Base-by-base conservation (phyloP, 2,888 invertebrate genomes). In the Zygogramma bicolorata region DNA sequence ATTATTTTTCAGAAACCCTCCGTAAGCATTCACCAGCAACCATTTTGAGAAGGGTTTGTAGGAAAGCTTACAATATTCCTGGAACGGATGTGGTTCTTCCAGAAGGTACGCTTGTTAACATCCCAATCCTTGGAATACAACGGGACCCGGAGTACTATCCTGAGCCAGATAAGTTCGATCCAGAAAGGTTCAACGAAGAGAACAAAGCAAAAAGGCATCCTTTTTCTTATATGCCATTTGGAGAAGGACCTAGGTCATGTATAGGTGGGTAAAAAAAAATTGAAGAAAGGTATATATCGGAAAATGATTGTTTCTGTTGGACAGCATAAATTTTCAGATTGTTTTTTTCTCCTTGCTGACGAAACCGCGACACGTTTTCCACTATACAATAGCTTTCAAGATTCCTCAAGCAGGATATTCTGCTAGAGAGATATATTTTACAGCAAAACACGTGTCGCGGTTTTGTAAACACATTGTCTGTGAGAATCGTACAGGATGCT, bases 161-260 rank as follows among this genome's bases (percentile, higher is more conserved):
- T 0, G 87, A 92, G 5, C 93, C 93, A 0, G 88, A 90, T 0
- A 87, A 86, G 29, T 92, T 92, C 74, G 88, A 89, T 65, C 92
- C 92, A 0, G 90, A 91, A 22, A 87, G 92, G 72, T 92, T 92
- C 83, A 82, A 87, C 0, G 85, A 87, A 6, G 88, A 89, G 61
- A 88, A 88, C 18, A 90, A 89, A 71, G 86, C 65, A 0, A 72
- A 70, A 29, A 65, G 77, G 29, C 76, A 73, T 8, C 70, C 71
- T 20, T 68, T 70, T 49, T 63, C 76, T 10, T 76, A 70, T 34
- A 4, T 77, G 63, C 78, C 90, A 0, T 90, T 90, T 79, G 90
- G 90, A 1, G 90, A 90, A 80, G 90, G 90, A 0, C 90, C 90
- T 2, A 86, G 89, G 69, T 88, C 89, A 82, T 90, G 90, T 79